Base-by-base conservation (phyloP, 35 echinoderm and acorn worm genomes). In the Apostichopus japonicus region DNA sequence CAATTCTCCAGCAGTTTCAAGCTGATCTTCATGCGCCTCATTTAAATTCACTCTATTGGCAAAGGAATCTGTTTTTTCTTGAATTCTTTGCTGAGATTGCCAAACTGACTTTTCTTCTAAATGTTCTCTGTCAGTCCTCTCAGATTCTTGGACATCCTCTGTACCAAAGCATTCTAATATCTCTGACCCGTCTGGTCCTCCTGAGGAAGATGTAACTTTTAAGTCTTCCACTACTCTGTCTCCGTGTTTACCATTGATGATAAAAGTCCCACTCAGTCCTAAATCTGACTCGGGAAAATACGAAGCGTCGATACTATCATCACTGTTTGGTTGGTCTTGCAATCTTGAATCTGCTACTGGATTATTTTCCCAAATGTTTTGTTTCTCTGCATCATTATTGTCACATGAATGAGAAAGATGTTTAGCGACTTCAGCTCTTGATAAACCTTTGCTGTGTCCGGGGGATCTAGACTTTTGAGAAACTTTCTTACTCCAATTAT, bases 211-310 rank as follows among this genome's bases (percentile, higher is more conserved):
- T 65, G 54, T 44, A 24, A 79, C 58, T 79, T 25, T 79, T 72
- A 92, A 57, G 24, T 84, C 81, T 84, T 84, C 81, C 7, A 84
- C 6, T 53, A 84, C 81, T 51, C 55, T 84, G 16, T 84, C 81
- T 5, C n/a, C 57, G 67, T 79, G 27, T 56, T 61, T 79, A 5
- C 21, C 90, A 14, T 76, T 92, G 55, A 76, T 57, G 63, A 92
- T 92, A 54, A 92, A 92, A 80, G 77, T 92, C 17, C 54, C 89
- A 61, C 56, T 76, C 54, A 62, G 53, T 92, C 90, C 76, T 56
- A 92, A 53, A 77, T 80, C 75, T 15, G 77, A 56, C 24, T 24
- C 54, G 6, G 52, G 59, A 17, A 79, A 92, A 22, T 76, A 53
- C 4, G 10, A 58, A 16, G 14, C 7, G n/a, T 8, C 14, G 6